Evolutionary conservation across 2,113 vertebrate species (phyloP).

Genomic region (Mobula birostris): DNA sequence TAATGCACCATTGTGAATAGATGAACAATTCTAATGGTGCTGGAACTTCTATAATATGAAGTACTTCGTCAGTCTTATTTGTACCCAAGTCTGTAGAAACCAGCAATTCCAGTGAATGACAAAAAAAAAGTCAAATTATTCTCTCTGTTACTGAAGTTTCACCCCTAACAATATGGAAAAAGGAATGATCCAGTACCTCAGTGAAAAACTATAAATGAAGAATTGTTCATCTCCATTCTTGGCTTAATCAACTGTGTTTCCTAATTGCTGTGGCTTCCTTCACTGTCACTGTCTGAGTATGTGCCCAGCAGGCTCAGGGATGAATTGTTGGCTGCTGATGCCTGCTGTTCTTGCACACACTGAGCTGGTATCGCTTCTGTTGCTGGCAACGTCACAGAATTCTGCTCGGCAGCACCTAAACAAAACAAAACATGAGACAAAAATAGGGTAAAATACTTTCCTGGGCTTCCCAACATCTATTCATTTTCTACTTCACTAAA

Average conservation of each 20-base stretch:
- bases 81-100: neutral
- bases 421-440: neutral
- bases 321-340: slow-evolving; percentile 40
- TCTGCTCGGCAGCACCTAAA: neutral
- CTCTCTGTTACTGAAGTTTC: neutral
- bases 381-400: neutral
- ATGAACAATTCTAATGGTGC: neutral
- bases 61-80: neutral
- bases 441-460: neutral
- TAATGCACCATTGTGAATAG: neutral
- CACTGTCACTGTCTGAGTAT: slow-evolving; percentile 67
- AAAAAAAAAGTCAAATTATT: neutral
- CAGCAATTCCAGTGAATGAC: neutral
- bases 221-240: neutral
- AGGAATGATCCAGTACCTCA: neutral
- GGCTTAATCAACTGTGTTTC: neutral
- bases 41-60: neutral
- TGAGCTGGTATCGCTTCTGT: neutral
- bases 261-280: slow-evolving; percentile 49
- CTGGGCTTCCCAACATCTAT: neutral
- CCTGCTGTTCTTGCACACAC: accelerated
- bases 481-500: neutral
- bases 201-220: neutral
- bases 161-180: neutral
- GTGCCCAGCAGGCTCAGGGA: slow-evolving; percentile 65